Conservation (phyloP, 2,888 invertebrate species). For the Dastarcus helophoroides region DNA sequence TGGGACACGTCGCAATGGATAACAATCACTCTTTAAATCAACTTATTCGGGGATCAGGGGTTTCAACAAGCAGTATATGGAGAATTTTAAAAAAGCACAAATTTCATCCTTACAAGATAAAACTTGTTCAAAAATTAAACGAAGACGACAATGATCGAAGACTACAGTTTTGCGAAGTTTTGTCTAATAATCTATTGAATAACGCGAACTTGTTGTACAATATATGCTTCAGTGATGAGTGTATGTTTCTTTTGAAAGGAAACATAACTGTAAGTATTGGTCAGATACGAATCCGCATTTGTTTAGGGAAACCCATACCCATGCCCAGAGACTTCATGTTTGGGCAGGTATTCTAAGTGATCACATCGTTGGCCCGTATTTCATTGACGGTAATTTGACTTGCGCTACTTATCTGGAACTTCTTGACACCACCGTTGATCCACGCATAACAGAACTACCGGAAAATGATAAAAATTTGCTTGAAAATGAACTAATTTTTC, state of each 20-base stretch:
- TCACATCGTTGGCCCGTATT: slow-evolving; percentile 10
- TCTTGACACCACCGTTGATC: slow-evolving; percentile 7
- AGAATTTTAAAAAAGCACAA: slow-evolving; percentile 11
- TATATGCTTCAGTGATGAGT: slow-evolving; percentile 10
- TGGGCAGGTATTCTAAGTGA: slow-evolving; percentile 10
- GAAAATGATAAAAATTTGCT: slow-evolving; percentile 5
- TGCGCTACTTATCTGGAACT: slow-evolving; percentile 11
- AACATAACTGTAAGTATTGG: slow-evolving; percentile 10
- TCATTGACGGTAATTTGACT: slow-evolving; percentile 10
- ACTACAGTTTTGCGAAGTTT: slow-evolving; percentile 16
- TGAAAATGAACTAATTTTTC: slow-evolving; percentile 1
- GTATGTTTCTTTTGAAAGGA: slow-evolving; percentile 9
- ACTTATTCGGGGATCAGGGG: slow-evolving; percentile 6
- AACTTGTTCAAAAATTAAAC: slow-evolving; percentile 17
- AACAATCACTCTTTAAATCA: slow-evolving; percentile 12
- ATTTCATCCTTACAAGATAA: slow-evolving; percentile 18
- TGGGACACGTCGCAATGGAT: slow-evolving; percentile 13
- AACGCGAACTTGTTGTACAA: slow-evolving; percentile 3
- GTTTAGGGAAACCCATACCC: slow-evolving; percentile 3
- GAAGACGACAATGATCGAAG: slow-evolving; percentile 18
- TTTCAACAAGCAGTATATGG: slow-evolving; percentile 3
- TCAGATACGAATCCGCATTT: slow-evolving; percentile 2
- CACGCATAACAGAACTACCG: slow-evolving; percentile 8
- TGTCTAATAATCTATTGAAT: too few relatives aligned
- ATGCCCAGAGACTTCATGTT: slow-evolving; percentile 9